Percentiles rank a stretch among this genome's conserved stretches.
phyloP scores from a whole-genome alignment of 2,113 vertebrate species.

The Hippocampus guttulatus region DNA sequence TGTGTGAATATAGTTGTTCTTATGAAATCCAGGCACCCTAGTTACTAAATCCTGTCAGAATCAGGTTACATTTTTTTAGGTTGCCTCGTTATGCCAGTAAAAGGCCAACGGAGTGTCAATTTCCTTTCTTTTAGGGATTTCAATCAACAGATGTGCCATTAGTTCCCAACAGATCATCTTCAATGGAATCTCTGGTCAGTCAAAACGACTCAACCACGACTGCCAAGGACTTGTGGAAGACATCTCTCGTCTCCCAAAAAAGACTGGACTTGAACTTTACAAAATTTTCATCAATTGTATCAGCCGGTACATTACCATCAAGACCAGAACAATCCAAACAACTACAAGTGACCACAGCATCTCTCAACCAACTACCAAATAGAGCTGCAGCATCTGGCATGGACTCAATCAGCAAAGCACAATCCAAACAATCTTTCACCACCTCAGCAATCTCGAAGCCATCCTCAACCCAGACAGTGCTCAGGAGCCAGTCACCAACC shows the following conservation, averaged over 20 bases:
- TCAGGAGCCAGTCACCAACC: conserved; percentile 10
- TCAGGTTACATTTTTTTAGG: background rate
- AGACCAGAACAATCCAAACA: background rate
- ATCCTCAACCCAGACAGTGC: background rate
- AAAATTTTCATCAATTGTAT: conserved; percentile 12
- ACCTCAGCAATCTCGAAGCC: background rate
- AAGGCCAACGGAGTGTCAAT: conserved; percentile 17
- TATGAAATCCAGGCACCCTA: background rate
- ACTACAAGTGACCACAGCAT: background rate
- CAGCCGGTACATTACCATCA: conserved; percentile 17
- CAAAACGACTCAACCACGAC: conserved; percentile 2
- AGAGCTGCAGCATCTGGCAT: background rate
- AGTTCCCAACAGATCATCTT: conserved; percentile 42
- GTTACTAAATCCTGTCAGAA: background rate
- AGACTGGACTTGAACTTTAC: conserved; percentile 11
- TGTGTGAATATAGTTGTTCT: too few relatives aligned
- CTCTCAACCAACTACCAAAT: background rate
- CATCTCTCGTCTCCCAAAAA: conserved; percentile 14
- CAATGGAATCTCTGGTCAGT: conserved; percentile 7
- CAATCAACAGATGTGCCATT: conserved; percentile 28
- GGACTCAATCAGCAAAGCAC: background rate
- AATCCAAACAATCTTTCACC: background rate
- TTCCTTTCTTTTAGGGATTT: conserved; percentile 45
- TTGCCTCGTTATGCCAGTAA: conserved; percentile 4
- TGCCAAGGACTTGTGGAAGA: background rate